phyloP scores from a whole-genome alignment of 2,888 invertebrate species.

The Agonum fuliginosum region DNA sequence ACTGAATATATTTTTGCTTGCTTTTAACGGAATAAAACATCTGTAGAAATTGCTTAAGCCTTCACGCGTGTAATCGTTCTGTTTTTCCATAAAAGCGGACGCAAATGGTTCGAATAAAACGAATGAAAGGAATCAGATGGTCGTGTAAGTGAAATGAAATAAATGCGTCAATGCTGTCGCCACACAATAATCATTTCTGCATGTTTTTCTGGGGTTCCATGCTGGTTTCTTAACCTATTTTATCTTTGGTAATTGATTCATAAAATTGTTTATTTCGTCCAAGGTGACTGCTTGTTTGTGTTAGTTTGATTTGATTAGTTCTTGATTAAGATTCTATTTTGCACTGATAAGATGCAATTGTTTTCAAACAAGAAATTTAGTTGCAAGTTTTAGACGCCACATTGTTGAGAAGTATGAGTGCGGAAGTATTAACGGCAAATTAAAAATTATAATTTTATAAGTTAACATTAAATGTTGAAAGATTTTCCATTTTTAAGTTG shows the following conservation, averaged over 20 bases:
- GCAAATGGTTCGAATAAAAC: constrained; percentile 28
- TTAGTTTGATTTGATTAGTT: background rate
- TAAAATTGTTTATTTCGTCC: constrained; percentile 10
- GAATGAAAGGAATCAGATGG: constrained; percentile 41
- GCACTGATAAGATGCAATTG: background rate
- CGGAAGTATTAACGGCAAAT: too few species aligned
- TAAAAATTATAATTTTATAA: too few species aligned
- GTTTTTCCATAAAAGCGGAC: background rate
- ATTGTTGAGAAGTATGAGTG: background rate
- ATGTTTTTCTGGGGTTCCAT: background rate
- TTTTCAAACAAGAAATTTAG: background rate
- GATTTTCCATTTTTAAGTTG: background rate
- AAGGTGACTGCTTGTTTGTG: background rate
- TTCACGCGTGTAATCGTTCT: background rate
- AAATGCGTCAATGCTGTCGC: constrained; percentile 19
- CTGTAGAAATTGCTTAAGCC: background rate
- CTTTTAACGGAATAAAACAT: background rate
- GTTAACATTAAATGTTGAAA: too few species aligned
- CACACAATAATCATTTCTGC: constrained; percentile 10
- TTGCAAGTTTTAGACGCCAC: background rate
- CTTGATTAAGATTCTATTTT: background rate
- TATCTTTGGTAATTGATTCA: constrained; percentile 5
- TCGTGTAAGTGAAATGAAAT: constrained; percentile 16
- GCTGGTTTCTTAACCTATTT: constrained; percentile 1
- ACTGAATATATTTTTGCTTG: background rate